Conservation (phyloP, 2,113 vertebrate genomes). For the Syrmaticus mikado region DNA sequence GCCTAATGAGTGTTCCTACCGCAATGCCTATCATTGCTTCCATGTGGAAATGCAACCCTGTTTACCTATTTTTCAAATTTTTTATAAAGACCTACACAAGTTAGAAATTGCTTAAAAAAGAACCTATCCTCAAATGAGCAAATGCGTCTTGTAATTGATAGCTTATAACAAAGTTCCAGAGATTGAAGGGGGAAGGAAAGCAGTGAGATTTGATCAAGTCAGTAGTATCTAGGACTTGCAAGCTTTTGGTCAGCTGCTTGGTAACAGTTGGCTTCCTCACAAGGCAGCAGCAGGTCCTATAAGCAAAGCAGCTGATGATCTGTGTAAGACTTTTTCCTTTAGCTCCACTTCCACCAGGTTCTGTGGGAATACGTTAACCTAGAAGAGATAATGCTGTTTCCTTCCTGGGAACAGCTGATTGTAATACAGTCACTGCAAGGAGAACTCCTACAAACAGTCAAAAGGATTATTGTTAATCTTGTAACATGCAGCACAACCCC, state of each 20-base stretch:
- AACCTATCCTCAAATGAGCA: not conserved
- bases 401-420: not conserved
- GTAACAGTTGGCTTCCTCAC: not conserved
- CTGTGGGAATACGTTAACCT: not conserved
- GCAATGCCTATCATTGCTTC: not conserved
- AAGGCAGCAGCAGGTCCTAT: not conserved
- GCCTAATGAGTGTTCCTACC: not conserved
- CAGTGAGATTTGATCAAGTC: not conserved
- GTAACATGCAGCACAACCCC: not conserved
- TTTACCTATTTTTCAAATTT: not conserved
- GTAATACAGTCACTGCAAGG: not conserved
- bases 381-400: not conserved
- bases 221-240: not conserved
- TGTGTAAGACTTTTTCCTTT: not conserved
- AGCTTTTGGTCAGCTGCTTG: not conserved
- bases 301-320: not conserved
- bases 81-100: not conserved
- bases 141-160: not conserved
- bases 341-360: not conserved
- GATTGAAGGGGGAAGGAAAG: not conserved
- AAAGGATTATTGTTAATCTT: not conserved
- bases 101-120: not conserved
- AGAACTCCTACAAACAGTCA: not conserved
- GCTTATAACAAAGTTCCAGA: not conserved
- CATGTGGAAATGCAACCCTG: not conserved